phyloP scores from a whole-genome alignment of 2,113 vertebrate genomes.

The Trachemys scripta region DNA sequence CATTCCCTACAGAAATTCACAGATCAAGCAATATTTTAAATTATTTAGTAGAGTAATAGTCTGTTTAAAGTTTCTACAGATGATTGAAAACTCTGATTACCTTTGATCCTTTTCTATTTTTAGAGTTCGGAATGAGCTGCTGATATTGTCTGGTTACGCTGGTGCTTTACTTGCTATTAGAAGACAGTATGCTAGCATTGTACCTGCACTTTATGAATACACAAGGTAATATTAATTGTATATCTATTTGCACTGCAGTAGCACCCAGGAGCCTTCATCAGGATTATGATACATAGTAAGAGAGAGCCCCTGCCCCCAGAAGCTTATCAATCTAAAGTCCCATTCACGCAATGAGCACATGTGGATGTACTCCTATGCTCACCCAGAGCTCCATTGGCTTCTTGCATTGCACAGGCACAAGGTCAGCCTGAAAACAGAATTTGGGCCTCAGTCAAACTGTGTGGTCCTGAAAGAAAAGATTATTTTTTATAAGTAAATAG shows the following conservation, averaged over 20 bases:
- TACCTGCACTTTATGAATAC: conserved; percentile 96
- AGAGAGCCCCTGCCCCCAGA: accelerated
- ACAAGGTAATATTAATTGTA: conserved; percentile 85
- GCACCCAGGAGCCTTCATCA: not conserved
- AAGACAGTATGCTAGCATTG: conserved; percentile 91
- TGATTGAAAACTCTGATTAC: not conserved
- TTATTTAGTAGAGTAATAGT: not conserved
- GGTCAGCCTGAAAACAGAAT: not conserved
- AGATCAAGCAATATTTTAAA: not conserved
- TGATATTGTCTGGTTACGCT: conserved; percentile 93
- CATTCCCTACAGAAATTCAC: not conserved
- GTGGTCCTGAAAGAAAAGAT: not conserved
- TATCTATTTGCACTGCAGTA: not conserved
- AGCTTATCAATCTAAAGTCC: not conserved
- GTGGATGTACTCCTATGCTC: not conserved
- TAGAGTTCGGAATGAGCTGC: conserved; percentile 92
- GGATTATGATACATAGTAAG: not conserved
- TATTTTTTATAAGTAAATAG: not conserved
- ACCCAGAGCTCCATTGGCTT: not conserved
- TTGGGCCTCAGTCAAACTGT: not conserved
- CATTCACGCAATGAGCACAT: not conserved
- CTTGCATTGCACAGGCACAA: not conserved
- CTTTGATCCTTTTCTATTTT: conserved; percentile 31
- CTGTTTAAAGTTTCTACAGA: not conserved
- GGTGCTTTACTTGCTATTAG: conserved; percentile 93